These are phyloP conservation scores for Myodes glareolus DNA, from an alignment of 2,113 vertebrate genomes.

Conservation along the genomic window DNA sequence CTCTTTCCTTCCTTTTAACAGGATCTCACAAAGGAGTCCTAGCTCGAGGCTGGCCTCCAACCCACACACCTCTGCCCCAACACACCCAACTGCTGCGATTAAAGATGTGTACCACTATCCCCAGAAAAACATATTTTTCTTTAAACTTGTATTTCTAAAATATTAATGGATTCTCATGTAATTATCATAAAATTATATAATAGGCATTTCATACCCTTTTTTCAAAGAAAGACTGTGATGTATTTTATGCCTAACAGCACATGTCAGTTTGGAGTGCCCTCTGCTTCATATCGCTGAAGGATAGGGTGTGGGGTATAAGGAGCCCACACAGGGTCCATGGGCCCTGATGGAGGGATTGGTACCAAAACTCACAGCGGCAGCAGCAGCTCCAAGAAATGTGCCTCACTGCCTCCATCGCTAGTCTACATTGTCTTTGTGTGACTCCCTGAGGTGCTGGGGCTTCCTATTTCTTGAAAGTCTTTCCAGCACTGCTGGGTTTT, in stretches of 20 bases:
- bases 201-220: neutral
- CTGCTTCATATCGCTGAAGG: neutral
- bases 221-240: neutral
- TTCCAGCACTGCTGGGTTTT: neutral
- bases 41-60: neutral
- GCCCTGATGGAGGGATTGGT: neutral
- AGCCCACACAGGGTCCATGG: neutral
- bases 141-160: neutral
- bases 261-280: neutral
- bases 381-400: neutral
- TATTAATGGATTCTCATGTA: neutral
- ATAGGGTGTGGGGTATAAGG: neutral
- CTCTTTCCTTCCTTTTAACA: neutral
- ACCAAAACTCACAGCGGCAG: neutral
- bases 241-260: neutral
- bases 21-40: neutral
- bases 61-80: neutral
- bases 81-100: neutral
- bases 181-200: neutral
- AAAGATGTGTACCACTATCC: neutral
- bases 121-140: neutral
- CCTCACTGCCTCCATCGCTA: neutral
- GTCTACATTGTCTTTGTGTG: neutral
- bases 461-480: neutral
- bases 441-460: neutral